Base-by-base conservation (phyloP, 2,113 vertebrate species). In the Cyprinodon variegatus region DNA sequence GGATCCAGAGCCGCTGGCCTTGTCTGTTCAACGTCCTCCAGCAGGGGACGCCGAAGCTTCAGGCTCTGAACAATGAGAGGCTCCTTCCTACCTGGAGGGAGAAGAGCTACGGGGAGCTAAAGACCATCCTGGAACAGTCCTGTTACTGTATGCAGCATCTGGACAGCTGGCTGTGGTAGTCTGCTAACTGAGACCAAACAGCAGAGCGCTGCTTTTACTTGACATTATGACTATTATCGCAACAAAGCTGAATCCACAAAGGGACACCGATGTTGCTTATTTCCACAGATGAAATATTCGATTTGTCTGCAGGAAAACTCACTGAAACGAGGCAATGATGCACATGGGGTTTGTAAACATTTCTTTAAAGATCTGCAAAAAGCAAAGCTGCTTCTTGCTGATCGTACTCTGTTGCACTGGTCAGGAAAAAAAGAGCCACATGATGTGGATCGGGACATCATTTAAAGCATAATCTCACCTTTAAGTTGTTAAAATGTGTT, bases 91-190 rank as follows among this genome's bases (percentile, higher is more conserved):
- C 83, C 0, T 96, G 95, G 95, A 91, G 89, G 70, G 94, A 94
- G 17, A 84, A 92, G 38, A 85, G 70, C 46, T 94, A 95, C 20
- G 76, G 87, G 22, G 95, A 95, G 76, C 91, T 96, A 72, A 85
- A 91, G 0, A 90, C 92, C 59, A 93, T 96, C 84, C 81, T 96
- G 65, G 89, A 93, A 48, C 94, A 95, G 84, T 94, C 94, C 66
- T 96, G 95, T 77, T 96, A 95, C 79, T 96, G 95, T 46, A 87
- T 95, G 6, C 94, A 95, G 71, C 95, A 96, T 84, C 87, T 95
- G 4, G 95, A 96, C 83, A 96, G 94, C 64, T 96, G 95, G 95
- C 82, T 96, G 0, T 95, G 94, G 94, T 95, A 89, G 92, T 53
- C 67, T 37, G 39, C 48, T 22, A n/a, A 38, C 11, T 20, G 40